A percentile compares a stretch with the other conserved stretches of the same genome.
Evolutionary conservation across 2,797 vertebrate species (phyloP).

Genomic region (Oreortyx pictus): DNA sequence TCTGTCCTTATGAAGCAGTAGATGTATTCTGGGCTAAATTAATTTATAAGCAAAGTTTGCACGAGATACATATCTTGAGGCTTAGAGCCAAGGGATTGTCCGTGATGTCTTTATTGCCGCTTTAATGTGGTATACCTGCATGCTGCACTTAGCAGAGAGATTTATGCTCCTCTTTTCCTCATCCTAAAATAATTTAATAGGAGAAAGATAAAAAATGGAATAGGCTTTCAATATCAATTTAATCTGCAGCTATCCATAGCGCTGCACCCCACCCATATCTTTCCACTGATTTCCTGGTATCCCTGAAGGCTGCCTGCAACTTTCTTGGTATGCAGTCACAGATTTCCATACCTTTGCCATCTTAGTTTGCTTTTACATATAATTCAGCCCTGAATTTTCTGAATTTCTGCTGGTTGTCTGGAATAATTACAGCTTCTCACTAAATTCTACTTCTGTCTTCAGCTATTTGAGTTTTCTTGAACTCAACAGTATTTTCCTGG

Average conservation of each 20-base stretch:
- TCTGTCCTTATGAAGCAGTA: background rate
- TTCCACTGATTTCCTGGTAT: background rate
- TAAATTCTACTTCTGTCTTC: constrained; percentile 5
- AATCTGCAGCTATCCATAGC: background rate
- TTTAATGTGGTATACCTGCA: background rate
- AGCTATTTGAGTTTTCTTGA: background rate
- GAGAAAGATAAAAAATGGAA: constrained; percentile 58
- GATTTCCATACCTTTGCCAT: background rate
- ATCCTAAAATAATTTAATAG: constrained; percentile 60
- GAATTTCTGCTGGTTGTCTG: background rate
- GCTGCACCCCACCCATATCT: background rate
- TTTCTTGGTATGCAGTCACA: background rate
- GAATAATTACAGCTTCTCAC: background rate
- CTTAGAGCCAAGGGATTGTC: constrained; percentile 20
- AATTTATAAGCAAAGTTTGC: constrained; percentile 20
- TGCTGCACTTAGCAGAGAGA: background rate
- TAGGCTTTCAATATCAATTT: constrained; percentile 53
- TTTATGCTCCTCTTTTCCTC: background rate
- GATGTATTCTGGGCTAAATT: constrained; percentile 20
- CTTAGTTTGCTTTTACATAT: background rate
- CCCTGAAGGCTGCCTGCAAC: background rate
- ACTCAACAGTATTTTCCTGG: background rate
- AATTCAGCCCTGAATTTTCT: background rate
- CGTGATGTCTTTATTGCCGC: constrained; percentile 25
- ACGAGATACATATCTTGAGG: background rate